These are phyloP conservation scores for Diarsia rubi DNA, from an alignment of 2,888 invertebrate species.

Conservation along the genomic window DNA sequence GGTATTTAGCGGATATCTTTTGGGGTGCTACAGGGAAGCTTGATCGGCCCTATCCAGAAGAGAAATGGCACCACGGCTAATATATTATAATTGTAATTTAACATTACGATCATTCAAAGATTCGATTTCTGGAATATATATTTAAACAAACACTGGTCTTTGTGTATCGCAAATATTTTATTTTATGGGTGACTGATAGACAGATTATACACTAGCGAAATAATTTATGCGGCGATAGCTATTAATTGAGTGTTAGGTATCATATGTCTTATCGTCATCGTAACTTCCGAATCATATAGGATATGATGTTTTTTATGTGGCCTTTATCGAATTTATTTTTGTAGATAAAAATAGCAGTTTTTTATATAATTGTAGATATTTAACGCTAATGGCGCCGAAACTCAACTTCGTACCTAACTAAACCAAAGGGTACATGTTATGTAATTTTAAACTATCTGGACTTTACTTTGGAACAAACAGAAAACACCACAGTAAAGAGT, in stretches of 20 bases:
- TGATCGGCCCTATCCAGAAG: constrained; percentile 18
- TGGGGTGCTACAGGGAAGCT: constrained; percentile 15
- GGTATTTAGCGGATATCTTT: neutral
- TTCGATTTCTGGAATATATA: neutral
- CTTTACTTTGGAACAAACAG: constrained; percentile 6
- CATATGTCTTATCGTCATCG: too few species aligned
- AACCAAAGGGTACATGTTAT: constrained; percentile 21
- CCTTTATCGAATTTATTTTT: neutral
- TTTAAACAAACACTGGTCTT: neutral
- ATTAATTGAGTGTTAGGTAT: neutral
- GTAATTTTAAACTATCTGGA: constrained; percentile 25
- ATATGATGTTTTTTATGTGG: neutral
- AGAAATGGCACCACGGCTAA: neutral
- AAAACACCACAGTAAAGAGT: neutral
- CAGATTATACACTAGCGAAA: neutral
- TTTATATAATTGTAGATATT: neutral
- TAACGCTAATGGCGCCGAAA: neutral
- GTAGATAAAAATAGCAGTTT: neutral
- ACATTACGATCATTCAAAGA: neutral
- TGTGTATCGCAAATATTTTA: neutral
- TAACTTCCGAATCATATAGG: neutral
- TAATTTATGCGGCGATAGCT: neutral
- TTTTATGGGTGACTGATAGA: neutral
- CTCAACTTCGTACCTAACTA: neutral
- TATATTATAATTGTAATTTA: neutral